A percentile compares a stretch with the other conserved stretches of the same genome.
Evolutionary conservation across 1,140 invertebrate genomes (phyloP).

Genomic region (Eueides isabella): DNA sequence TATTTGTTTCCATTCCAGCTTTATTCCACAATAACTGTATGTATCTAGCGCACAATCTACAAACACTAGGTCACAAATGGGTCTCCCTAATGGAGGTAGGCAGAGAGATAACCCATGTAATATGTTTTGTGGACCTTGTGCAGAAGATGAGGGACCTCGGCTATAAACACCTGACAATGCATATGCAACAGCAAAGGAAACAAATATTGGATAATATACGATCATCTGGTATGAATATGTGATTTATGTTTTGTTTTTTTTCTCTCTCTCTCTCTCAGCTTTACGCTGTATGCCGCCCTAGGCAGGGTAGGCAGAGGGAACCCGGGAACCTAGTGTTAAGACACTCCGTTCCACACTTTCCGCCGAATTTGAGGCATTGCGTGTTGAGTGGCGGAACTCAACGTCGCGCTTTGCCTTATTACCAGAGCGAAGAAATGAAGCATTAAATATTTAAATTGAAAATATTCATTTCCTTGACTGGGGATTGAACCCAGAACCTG

Average conservation of each 20-base stretch:
- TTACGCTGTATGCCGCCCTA: too few species aligned
- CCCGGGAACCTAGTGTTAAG: too few species aligned
- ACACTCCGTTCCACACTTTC: too few species aligned
- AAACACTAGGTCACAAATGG: conserved; percentile 85
- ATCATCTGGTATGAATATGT: conserved; percentile 84
- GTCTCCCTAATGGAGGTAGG: conserved; percentile 66
- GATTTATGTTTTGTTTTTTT: not conserved
- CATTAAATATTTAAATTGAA: too few species aligned
- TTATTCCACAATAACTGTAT: conserved; percentile 96
- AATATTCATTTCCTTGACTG: too few species aligned
- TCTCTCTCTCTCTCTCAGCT: too few species aligned
- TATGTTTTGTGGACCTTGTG: conserved; percentile 76
- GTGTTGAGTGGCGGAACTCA: too few species aligned
- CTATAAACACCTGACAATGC: conserved; percentile 86
- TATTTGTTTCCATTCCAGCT: conserved; percentile 82
- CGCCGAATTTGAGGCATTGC: too few species aligned
- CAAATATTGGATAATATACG: conserved; percentile 88
- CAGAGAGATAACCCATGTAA: conserved; percentile 62
- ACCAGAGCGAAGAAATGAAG: too few species aligned
- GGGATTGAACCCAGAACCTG: too few species aligned
- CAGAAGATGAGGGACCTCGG: conserved; percentile 86
- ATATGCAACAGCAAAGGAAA: conserved; percentile 88
- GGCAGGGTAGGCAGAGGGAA: too few species aligned
- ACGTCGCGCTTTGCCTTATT: too few species aligned
- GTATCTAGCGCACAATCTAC: conserved; percentile 91